These are phyloP conservation scores for Drosophila lini DNA, from an alignment of 1,140 invertebrate species.

Conservation along the genomic window DNA sequence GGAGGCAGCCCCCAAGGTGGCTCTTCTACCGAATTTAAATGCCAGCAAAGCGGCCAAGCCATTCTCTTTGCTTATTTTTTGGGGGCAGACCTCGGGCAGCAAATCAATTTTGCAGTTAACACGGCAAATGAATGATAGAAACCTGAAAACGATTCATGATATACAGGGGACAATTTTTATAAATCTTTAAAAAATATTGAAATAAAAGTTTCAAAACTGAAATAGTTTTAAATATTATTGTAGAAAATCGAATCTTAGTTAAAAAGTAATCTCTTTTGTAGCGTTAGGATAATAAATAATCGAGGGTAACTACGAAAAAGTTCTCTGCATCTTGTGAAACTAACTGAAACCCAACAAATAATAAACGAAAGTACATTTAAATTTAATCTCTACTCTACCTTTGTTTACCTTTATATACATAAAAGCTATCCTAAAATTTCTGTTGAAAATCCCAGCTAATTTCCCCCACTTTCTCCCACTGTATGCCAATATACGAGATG, in stretches of 20 bases:
- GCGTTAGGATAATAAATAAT: too few species aligned
- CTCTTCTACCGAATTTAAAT: constrained; percentile 42
- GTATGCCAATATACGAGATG: constrained; percentile 10
- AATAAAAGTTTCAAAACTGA: not conserved
- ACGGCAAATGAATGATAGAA: constrained; percentile 42
- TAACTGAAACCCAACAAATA: too few species aligned
- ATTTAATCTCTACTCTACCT: not conserved
- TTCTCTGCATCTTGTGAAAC: not conserved
- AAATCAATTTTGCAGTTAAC: constrained; percentile 52
- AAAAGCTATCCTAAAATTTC: not conserved
- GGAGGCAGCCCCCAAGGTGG: constrained; percentile 6
- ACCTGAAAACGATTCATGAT: not conserved
- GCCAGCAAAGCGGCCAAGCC: constrained; percentile 29
- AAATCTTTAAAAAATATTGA: not conserved
- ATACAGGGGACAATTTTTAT: not conserved
- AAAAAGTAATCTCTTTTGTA: not conserved
- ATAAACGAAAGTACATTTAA: not conserved
- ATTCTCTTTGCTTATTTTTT: constrained; percentile 1
- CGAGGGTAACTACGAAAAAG: not conserved
- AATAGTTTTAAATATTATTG: not conserved
- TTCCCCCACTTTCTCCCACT: constrained; percentile 1
- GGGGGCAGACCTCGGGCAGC: not conserved
- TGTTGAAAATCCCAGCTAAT: not conserved
- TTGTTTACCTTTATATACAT: not conserved
- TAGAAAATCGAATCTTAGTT: not conserved